Evolutionary conservation across 2,797 vertebrate species (phyloP).

Genomic region (Adelosebastes latens): DNA sequence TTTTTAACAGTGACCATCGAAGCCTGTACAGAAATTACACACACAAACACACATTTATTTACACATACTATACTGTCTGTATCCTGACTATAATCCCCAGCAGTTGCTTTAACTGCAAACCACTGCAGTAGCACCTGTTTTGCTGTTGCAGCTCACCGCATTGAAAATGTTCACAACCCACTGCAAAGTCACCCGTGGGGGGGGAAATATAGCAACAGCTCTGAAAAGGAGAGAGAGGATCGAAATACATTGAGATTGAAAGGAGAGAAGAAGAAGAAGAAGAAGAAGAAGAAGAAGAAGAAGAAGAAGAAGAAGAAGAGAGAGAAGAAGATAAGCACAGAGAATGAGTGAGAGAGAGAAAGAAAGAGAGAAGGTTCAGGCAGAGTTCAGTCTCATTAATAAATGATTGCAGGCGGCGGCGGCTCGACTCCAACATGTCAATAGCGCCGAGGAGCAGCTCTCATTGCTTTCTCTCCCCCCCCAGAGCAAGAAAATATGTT

Average conservation of each 20-base stretch:
- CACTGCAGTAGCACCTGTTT: slow-evolving; percentile 8
- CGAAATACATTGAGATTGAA: neutral
- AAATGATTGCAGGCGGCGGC: slow-evolving; percentile 44
- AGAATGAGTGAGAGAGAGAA: neutral
- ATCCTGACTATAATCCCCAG: neutral
- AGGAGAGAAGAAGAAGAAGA: neutral
- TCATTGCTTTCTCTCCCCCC: neutral
- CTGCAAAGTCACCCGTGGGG: slow-evolving; percentile 36
- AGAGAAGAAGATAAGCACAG: neutral
- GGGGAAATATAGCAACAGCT: neutral
- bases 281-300: too few relatives aligned
- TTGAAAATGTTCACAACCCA: neutral
- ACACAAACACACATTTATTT: neutral
- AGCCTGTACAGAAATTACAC: neutral
- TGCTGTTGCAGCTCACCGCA: neutral
- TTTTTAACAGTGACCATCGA: neutral
- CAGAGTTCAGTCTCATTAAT: slow-evolving; percentile 69
- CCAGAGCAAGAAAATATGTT: slow-evolving; percentile 20
- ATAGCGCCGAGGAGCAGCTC: slow-evolving; percentile 33
- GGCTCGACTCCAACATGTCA: slow-evolving; percentile 46
- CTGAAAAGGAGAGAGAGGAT: neutral
- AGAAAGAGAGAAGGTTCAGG: slow-evolving; percentile 46
- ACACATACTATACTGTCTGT: neutral
- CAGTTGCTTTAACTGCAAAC: neutral
- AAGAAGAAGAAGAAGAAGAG: neutral